Conservation (phyloP, 2,113 vertebrate genomes). For the Rallus limicola region DNA sequence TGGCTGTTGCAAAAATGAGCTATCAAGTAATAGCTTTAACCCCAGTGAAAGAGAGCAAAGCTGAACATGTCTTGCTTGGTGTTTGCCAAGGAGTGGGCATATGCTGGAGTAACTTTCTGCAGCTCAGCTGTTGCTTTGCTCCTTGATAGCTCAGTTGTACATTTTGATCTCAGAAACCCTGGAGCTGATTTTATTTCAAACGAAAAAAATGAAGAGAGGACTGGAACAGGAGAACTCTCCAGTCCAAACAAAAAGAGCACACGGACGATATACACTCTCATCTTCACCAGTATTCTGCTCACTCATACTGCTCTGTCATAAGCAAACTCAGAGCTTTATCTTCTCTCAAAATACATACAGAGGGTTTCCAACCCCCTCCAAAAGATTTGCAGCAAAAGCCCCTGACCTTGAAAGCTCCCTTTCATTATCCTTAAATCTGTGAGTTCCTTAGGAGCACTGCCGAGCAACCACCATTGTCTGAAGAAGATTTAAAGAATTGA, state of each 20-base stretch:
- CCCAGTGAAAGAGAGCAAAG: background rate
- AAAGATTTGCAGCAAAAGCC: background rate
- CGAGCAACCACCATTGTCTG: background rate
- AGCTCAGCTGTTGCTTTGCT: background rate
- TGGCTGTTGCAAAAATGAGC: background rate
- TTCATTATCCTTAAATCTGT: background rate
- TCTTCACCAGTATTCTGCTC: background rate
- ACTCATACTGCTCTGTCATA: background rate
- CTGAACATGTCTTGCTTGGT: background rate
- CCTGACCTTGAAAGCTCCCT: background rate
- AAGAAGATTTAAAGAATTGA: background rate
- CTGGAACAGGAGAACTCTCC: background rate
- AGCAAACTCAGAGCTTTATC: background rate
- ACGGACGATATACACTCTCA: background rate
- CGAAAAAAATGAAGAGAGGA: background rate
- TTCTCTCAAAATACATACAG: background rate
- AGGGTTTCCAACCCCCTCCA: background rate
- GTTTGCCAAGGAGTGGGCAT: background rate
- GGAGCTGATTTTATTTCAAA: constrained; percentile 12
- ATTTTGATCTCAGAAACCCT: background rate
- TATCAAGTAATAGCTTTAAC: background rate
- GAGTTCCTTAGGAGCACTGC: background rate
- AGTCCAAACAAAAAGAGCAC: background rate
- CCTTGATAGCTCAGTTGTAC: background rate
- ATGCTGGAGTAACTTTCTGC: background rate